Evolutionary conservation across 2,113 vertebrate species (phyloP).

Genomic region (Rhinogobius similis): DNA sequence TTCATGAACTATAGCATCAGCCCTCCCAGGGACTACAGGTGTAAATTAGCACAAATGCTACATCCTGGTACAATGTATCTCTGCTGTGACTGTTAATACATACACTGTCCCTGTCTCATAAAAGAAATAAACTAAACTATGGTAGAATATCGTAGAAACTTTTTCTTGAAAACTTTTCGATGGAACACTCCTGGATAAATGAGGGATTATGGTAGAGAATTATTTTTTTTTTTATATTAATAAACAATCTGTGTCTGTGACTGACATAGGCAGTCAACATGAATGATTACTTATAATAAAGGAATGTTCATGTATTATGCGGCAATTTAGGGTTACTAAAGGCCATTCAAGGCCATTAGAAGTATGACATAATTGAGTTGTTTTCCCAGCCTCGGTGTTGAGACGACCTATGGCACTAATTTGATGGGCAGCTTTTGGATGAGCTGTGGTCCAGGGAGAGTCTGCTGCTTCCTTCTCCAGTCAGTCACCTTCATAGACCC

Average conservation of each 20-base stretch:
- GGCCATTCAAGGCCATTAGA: conserved; percentile 28
- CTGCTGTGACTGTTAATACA: no score
- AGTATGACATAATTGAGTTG: conserved; percentile 36
- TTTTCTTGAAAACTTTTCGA: no score
- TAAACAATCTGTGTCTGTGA: not conserved
- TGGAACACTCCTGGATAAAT: no score
- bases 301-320: not conserved
- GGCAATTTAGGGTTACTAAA: conserved; percentile 12
- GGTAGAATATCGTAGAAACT: no score
- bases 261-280: not conserved
- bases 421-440: conserved; percentile 61
- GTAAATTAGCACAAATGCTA: no score
- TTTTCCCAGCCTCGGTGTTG: conserved; percentile 24
- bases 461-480: conserved; percentile 41
- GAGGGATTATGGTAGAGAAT: no score
- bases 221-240: no score
- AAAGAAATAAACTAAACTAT: no score
- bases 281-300: not conserved
- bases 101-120: no score
- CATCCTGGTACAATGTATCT: no score
- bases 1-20: no score
- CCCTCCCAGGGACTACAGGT: no score
- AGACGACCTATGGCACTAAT: conserved; percentile 49
- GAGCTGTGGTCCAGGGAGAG: conserved; percentile 58
- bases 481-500: conserved; percentile 68